Conservation (phyloP, 2,888 invertebrate species). For the Drosophila ezoana region DNA sequence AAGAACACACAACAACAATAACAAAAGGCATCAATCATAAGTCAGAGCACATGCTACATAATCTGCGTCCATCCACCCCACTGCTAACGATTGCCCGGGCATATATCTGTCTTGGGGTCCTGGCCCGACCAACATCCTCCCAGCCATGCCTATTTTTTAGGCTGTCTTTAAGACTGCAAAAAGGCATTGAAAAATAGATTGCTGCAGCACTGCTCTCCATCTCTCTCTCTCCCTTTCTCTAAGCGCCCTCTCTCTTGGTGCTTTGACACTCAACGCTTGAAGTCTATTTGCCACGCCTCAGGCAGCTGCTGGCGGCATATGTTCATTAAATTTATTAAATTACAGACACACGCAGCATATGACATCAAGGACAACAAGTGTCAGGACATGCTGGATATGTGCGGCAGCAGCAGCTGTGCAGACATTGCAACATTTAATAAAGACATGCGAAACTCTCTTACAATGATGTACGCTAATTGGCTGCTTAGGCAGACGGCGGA, state of each 20-base stretch:
- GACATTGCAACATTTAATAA: conserved; percentile 77
- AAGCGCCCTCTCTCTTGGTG: background rate
- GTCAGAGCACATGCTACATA: conserved; percentile 68
- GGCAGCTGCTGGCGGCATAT: conserved; percentile 62
- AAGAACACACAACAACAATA: conserved; percentile 48
- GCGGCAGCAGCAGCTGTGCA: conserved; percentile 50
- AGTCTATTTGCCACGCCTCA: conserved; percentile 59
- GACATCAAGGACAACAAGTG: conserved; percentile 40
- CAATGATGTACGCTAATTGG: conserved; percentile 69
- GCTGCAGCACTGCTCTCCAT: background rate
- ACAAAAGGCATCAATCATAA: conserved; percentile 81
- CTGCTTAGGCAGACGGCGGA: conserved; percentile 25
- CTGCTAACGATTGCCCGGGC: conserved; percentile 1
- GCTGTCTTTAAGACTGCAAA: conserved; percentile 27
- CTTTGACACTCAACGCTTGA: conserved; percentile 47
- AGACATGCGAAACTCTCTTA: conserved; percentile 64
- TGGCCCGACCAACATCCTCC: background rate
- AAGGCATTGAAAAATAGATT: conserved; percentile 44
- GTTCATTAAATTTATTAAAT: conserved; percentile 82
- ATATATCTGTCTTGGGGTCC: conserved; percentile 9
- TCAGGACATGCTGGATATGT: conserved; percentile 39
- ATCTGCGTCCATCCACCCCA: conserved; percentile 29
- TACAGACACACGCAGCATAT: conserved; percentile 51
- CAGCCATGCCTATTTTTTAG: conserved; percentile 13
- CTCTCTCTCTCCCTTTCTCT: background rate